Conservation (phyloP, 2,888 invertebrate species). For the Corbicula japonica region DNA sequence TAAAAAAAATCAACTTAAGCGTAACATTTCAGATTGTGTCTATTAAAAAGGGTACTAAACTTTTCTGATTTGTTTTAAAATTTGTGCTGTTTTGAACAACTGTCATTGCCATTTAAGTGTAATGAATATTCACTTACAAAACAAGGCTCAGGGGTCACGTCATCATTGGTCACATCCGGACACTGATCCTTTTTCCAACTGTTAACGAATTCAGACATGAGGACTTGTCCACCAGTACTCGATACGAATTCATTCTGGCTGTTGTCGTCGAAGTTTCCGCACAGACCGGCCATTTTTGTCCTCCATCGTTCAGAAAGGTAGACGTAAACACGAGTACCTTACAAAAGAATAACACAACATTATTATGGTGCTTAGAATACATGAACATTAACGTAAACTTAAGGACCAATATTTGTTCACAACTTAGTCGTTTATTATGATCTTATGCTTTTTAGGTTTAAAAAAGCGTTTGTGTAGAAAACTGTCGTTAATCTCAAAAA, state of each 20-base stretch:
- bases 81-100: not conserved
- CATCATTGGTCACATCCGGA: conserved; percentile 12
- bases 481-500: not conserved
- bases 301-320: conserved; percentile 41
- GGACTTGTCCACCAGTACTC: conserved; percentile 86
- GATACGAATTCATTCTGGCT: conserved; percentile 94
- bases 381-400: not conserved
- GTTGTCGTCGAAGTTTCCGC: conserved; percentile 88
- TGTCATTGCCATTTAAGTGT: not conserved
- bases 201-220: conserved; percentile 36
- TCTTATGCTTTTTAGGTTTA: too few species aligned
- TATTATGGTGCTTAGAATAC: not conserved
- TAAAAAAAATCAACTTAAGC: not conserved
- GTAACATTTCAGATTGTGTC: not conserved
- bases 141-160: conserved; percentile 17
- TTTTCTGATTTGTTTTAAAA: not conserved
- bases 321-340: conserved; percentile 60
- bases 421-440: not conserved
- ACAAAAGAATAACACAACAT: not conserved
- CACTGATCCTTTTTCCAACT: conserved; percentile 16
- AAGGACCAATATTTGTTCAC: not conserved
- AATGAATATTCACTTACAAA: conserved; percentile 10
- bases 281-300: conserved; percentile 56
- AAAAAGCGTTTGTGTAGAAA: too few species aligned
- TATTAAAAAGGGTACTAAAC: not conserved